Conservation (phyloP, 1,140 invertebrate species). For the Mycetomoellerius zeteki region DNA sequence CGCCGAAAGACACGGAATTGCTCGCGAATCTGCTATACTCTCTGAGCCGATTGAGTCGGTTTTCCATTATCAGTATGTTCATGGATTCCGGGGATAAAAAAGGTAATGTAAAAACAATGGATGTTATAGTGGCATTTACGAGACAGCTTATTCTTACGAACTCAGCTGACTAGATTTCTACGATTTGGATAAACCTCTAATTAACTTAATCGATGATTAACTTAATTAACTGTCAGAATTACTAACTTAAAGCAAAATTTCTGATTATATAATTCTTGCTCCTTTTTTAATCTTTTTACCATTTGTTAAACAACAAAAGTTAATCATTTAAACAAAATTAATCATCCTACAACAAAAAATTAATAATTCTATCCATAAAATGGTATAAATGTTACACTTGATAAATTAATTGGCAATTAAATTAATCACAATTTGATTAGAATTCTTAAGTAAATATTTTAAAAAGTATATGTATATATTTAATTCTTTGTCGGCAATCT, state of each 20-base stretch:
- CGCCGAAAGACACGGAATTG: conserved; percentile 62
- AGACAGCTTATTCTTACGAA: neutral
- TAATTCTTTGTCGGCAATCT: neutral
- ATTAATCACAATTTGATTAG: neutral
- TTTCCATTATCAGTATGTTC: conserved; percentile 78
- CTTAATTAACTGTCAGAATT: neutral
- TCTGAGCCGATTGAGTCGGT: conserved; percentile 72
- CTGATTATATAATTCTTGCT: neutral
- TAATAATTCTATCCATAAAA: neutral
- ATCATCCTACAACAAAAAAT: neutral
- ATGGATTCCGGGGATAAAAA: conserved; percentile 74
- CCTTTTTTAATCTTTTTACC: neutral
- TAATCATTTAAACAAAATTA: neutral
- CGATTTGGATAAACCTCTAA: neutral
- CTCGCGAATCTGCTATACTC: conserved; percentile 70
- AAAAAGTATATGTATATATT: neutral
- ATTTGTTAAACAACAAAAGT: neutral
- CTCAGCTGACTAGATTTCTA: neutral
- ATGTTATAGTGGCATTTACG: neutral
- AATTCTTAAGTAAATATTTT: too few species aligned
- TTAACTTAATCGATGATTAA: neutral
- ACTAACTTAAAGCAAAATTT: neutral
- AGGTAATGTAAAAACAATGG: conserved; percentile 70
- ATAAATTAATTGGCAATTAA: neutral
- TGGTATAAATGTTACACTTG: neutral